Evolutionary conservation across 2,113 vertebrate genomes (phyloP).

Genomic region (Hylia prasina): DNA sequence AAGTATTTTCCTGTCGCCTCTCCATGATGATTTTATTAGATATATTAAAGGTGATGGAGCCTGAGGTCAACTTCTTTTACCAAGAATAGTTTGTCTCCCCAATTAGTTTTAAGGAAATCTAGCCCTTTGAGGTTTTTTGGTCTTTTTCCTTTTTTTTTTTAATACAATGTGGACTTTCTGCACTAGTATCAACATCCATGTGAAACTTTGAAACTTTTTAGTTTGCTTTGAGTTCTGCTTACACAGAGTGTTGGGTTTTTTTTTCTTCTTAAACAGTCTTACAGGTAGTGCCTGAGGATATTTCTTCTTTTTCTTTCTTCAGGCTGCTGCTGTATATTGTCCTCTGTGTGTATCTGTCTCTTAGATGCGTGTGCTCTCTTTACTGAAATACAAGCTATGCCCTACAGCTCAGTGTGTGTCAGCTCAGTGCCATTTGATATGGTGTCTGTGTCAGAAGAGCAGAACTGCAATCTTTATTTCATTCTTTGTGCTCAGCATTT

Average conservation of each 20-base stretch:
- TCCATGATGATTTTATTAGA: background rate
- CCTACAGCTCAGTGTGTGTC: background rate
- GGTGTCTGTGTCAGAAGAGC: background rate
- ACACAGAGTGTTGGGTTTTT: background rate
- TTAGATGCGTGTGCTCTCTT: background rate
- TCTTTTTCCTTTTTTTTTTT: background rate
- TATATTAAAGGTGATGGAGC: background rate
- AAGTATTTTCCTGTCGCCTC: background rate
- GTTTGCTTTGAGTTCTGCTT: background rate
- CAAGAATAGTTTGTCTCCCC: background rate
- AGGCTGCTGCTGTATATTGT: background rate
- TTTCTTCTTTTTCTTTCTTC: background rate
- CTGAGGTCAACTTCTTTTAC: background rate
- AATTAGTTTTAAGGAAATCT: background rate
- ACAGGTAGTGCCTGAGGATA: background rate
- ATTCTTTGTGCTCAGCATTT: background rate
- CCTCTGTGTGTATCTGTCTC: background rate
- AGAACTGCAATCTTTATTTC: background rate
- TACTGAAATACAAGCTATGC: background rate
- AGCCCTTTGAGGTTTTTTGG: background rate
- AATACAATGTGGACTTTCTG: background rate
- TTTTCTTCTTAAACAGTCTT: background rate
- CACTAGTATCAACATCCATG: background rate
- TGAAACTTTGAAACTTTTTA: background rate
- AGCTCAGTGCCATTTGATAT: background rate